Base-by-base conservation (phyloP, 2,113 vertebrate genomes). In the Calidris pugnax region DNA sequence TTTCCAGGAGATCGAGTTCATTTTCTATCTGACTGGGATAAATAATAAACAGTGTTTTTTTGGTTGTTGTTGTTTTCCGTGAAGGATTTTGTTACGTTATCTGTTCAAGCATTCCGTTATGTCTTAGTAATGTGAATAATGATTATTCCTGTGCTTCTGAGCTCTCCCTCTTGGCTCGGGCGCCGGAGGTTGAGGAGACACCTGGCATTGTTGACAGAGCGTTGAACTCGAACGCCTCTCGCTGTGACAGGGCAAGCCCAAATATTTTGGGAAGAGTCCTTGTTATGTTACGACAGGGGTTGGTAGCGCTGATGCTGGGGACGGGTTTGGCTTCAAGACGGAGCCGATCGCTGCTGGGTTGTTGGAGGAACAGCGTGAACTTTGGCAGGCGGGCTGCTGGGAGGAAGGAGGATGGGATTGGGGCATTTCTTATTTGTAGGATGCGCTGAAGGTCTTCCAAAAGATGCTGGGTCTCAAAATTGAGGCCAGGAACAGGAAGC, bases 51-150 rank as follows among this genome's bases (percentile, higher is more conserved):
- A 93, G 32, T 3, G 4, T 17, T 50, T 69, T 21, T 21, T 39
- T 32, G n/a, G 26, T 23, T 11, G 16, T 9, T 23, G 41, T 68
- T 85, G 41, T 85, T 90, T 71, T 55, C 93, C n/a, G 47, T 50
- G 43, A 73, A 85, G 90, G 85, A 83, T 95, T 96, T 95, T 90
- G 85, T 94, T 97, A 96, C 73, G 68, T 94, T 96, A 96, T 93
- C 93, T 95, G 95, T 95, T 96, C 86, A 95, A 94, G 96, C 96
- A 96, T 94, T 96, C 90, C 93, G 86, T 95, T 94, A 88, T n/a
- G 69, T 93, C 95, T 96, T 86, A 95, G 95, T 93, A 94, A 96
- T 90, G 93, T 41, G 93, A 96, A 90, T 91, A 85, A 68, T 93
- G 72, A 63, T 93, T 87, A 90, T 90, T 96, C 95, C 89, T 95